Percentiles rank a stretch among this genome's conserved stretches.
Conservation (phyloP, 2,113 vertebrate species). For the Micronycteris hirsuta region DNA sequence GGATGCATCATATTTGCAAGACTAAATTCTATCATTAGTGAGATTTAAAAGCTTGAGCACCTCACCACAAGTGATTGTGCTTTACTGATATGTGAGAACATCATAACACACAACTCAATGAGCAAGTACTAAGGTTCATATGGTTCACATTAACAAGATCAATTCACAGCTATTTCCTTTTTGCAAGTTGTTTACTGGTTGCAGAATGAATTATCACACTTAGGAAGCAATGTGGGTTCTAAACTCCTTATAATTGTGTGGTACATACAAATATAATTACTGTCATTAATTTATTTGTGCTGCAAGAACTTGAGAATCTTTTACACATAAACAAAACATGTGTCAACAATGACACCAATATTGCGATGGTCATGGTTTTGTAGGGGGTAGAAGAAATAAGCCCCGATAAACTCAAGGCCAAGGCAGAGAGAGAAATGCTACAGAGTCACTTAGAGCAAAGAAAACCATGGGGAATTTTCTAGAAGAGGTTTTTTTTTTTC, state of each 20-base stretch:
- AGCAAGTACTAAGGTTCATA: neutral
- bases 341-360: neutral
- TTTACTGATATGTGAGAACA: neutral
- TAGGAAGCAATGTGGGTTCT: neutral
- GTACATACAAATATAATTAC: neutral
- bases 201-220: slow-evolving; percentile 16
- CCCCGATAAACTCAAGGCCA: neutral
- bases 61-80: neutral
- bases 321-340: neutral
- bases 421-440: neutral
- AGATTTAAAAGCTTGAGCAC: slow-evolving; percentile 10
- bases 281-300: neutral
- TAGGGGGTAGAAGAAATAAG: neutral
- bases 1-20: neutral
- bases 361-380: neutral
- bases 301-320: neutral
- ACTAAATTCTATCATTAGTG: slow-evolving; percentile 33
- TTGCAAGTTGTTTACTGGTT: neutral
- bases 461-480: neutral
- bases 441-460: neutral
- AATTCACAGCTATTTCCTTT: neutral
- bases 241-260: neutral
- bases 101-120: neutral
- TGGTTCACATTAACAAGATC: slow-evolving; percentile 21
- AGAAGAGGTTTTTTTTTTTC: fast-evolving